Conservation (phyloP, 2,797 vertebrate genomes). For the Meda fulgida region DNA sequence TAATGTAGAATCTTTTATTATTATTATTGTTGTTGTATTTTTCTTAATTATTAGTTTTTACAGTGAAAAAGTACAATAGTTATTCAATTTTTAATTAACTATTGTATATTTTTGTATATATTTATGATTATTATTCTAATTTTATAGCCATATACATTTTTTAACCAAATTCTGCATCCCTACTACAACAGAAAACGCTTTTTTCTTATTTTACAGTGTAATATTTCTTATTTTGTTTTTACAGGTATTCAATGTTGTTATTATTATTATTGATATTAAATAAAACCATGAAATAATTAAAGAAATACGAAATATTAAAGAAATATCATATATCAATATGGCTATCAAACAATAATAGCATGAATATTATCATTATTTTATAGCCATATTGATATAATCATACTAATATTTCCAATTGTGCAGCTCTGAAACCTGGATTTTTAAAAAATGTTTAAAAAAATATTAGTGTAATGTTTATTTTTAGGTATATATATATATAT, state of each 20-base stretch:
- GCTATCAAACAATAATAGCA: neutral
- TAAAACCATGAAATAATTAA: too few relatives aligned
- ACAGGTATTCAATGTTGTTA: neutral
- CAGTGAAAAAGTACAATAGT: too few relatives aligned
- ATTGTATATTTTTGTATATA: too few relatives aligned
- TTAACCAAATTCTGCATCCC: too few relatives aligned
- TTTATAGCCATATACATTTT: neutral
- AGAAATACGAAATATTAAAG: too few relatives aligned
- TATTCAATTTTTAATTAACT: neutral
- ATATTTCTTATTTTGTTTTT: neutral
- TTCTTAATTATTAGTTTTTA: neutral
- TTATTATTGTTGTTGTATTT: too few relatives aligned
- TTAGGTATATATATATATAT: too few relatives aligned
- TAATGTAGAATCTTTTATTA: neutral
- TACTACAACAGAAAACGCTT: too few relatives aligned
- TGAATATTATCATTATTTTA: neutral
- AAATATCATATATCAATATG: neutral
- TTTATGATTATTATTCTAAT: neutral
- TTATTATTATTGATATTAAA: neutral
- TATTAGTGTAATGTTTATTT: too few relatives aligned
- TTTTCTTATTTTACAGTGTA: neutral
- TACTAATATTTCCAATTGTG: neutral
- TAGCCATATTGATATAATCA: neutral
- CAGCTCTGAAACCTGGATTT: neutral
- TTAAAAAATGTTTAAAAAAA: too few relatives aligned